Evolutionary conservation across 1,140 invertebrate species (phyloP).

Genomic region (Acromyrmex heyeri): DNA sequence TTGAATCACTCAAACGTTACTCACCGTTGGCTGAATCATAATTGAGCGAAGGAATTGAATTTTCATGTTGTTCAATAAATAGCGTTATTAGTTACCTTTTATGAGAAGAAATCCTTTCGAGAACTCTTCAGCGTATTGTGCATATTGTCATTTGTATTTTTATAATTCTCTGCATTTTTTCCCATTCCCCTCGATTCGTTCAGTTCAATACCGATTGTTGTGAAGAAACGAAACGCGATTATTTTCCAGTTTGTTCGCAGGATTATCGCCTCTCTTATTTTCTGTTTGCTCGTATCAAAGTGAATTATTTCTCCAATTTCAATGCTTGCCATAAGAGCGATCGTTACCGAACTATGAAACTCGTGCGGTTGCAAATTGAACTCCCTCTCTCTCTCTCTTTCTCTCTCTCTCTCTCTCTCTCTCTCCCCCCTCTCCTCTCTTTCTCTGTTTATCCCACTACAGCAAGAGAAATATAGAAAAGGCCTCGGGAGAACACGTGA

Average conservation of each 20-base stretch:
- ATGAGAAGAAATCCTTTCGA: not conserved
- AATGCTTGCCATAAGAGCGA: not conserved
- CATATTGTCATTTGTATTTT: slow-evolving; percentile 17
- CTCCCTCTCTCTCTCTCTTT: not conserved
- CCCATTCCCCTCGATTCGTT: not conserved
- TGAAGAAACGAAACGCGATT: slow-evolving; percentile 5
- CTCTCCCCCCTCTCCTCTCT: not conserved
- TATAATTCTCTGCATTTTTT: not conserved
- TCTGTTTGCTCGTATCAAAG: not conserved
- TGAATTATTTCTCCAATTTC: slow-evolving; percentile 42
- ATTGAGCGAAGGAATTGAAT: not conserved
- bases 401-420: not conserved
- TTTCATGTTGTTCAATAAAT: not conserved
- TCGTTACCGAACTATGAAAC: not conserved
- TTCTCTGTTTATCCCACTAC: not conserved
- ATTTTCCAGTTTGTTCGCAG: slow-evolving; percentile 5
- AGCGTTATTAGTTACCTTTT: not conserved
- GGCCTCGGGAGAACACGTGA: slow-evolving; percentile 16
- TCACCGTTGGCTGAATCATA: not conserved
- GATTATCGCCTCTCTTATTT: slow-evolving; percentile 6
- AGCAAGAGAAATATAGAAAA: not conserved
- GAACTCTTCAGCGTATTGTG: not conserved
- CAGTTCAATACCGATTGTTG: not conserved
- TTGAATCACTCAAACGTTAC: not conserved
- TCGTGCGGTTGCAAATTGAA: not conserved